phyloP scores from a whole-genome alignment of 1,140 invertebrate genomes.

The Drosophila lacertosa region DNA sequence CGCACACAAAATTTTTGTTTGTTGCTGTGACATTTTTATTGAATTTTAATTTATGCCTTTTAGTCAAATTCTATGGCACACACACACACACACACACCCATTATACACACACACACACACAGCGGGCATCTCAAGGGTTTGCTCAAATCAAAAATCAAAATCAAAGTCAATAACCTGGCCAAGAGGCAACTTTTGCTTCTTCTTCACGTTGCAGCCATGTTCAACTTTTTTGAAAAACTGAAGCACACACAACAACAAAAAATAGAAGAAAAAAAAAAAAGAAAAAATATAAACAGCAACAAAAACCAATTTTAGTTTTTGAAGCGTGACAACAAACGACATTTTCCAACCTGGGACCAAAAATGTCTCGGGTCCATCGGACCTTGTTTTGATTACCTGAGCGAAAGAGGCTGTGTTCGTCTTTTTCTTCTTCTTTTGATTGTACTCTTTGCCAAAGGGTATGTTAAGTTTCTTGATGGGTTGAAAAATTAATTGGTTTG shows the following conservation, averaged over 20 bases:
- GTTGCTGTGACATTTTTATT: constrained; percentile 79
- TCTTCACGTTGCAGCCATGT: constrained; percentile 9
- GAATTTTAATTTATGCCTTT: constrained; percentile 77
- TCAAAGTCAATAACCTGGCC: constrained; percentile 74
- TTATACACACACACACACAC: constrained; percentile 28
- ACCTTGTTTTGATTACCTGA: constrained; percentile 59
- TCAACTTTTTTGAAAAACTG: neutral
- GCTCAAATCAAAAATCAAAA: constrained; percentile 24
- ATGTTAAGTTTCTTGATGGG: too few species aligned
- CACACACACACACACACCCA: constrained; percentile 27
- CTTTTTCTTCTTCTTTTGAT: neutral
- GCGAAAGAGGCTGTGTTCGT: constrained; percentile 5
- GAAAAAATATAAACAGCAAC: constrained; percentile 6
- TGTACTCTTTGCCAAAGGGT: neutral
- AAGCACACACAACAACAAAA: neutral
- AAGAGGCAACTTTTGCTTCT: constrained; percentile 23
- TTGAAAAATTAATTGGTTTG: too few species aligned
- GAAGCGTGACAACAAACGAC: constrained; percentile 79
- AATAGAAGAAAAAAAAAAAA: constrained; percentile 2
- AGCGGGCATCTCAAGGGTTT: constrained; percentile 36
- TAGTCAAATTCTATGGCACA: constrained; percentile 36
- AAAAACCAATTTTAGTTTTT: constrained; percentile 67
- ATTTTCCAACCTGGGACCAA: constrained; percentile 33
- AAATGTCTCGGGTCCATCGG: constrained; percentile 3
- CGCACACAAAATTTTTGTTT: constrained; percentile 32